Conservation (phyloP, 2,113 vertebrate genomes). For the Lamprologus lemairii region DNA sequence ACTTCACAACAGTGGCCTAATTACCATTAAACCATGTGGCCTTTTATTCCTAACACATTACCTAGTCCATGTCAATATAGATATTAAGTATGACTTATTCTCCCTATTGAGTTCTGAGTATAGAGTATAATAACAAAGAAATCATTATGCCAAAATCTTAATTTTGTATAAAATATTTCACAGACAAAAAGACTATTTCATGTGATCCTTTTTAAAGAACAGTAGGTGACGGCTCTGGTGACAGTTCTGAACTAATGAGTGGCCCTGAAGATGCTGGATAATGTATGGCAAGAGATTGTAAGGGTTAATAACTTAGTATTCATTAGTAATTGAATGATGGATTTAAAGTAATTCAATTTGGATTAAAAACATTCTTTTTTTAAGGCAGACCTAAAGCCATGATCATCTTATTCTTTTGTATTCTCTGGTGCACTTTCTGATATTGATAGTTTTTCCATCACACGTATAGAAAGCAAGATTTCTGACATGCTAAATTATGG, state of each 20-base stretch:
- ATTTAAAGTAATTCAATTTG: not conserved
- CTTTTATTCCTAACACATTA: not conserved
- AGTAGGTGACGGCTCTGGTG: accelerated
- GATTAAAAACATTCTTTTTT: not conserved
- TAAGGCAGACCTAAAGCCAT: accelerated
- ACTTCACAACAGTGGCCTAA: not conserved
- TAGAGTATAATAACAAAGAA: not conserved
- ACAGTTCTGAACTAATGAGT: not conserved
- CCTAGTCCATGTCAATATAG: not conserved
- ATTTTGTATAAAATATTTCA: not conserved
- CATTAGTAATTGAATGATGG: not conserved
- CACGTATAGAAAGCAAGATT: not conserved
- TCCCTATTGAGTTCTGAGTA: not conserved
- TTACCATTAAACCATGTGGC: not conserved
- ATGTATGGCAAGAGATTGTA: not conserved
- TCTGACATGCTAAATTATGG: not conserved
- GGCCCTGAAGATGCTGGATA: not conserved
- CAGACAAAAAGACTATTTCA: not conserved
- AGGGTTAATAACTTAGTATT: not conserved
- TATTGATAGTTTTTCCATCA: not conserved
- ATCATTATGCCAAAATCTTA: not conserved
- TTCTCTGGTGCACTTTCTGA: not conserved
- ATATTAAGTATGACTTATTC: not conserved
- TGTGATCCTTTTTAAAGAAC: accelerated
- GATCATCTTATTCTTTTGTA: not conserved